phyloP scores from a whole-genome alignment of 2,113 vertebrate genomes.

The Daboia siamensis region DNA sequence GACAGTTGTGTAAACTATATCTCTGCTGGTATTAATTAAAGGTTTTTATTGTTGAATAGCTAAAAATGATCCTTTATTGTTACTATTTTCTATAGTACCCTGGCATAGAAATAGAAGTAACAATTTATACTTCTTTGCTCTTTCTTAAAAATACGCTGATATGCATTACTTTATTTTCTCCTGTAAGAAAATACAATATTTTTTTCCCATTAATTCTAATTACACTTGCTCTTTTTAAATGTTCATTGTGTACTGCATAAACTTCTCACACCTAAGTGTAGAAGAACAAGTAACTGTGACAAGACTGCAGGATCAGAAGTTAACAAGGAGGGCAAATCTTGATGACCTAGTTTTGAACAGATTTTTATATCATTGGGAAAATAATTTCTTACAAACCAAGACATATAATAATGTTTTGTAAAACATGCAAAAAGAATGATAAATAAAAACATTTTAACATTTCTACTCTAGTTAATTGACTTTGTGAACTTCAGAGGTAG shows the following conservation, averaged over 20 bases:
- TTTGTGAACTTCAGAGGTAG: constrained; percentile 42
- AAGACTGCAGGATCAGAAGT: constrained; percentile 15
- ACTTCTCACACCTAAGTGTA: neutral
- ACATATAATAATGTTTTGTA: neutral
- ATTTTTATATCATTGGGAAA: neutral
- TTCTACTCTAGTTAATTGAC: constrained; percentile 39
- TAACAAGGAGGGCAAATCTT: neutral
- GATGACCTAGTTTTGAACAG: neutral
- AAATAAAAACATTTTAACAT: neutral
- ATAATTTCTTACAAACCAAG: neutral
- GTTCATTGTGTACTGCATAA: neutral
- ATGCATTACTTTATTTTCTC: neutral
- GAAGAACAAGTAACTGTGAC: rapidly evolving
- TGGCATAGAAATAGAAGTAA: neutral
- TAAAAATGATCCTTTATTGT: neutral
- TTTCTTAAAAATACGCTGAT: neutral
- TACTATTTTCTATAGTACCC: neutral
- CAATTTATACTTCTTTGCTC: neutral
- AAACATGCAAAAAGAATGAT: neutral
- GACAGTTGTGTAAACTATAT: neutral
- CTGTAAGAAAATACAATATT: neutral
- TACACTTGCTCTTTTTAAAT: neutral
- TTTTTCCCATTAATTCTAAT: neutral
- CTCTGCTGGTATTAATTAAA: neutral
- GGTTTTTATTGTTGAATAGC: neutral